These are phyloP conservation scores for Ursus arctos DNA, from an alignment of 2,113 vertebrate species.

Conservation along the genomic window DNA sequence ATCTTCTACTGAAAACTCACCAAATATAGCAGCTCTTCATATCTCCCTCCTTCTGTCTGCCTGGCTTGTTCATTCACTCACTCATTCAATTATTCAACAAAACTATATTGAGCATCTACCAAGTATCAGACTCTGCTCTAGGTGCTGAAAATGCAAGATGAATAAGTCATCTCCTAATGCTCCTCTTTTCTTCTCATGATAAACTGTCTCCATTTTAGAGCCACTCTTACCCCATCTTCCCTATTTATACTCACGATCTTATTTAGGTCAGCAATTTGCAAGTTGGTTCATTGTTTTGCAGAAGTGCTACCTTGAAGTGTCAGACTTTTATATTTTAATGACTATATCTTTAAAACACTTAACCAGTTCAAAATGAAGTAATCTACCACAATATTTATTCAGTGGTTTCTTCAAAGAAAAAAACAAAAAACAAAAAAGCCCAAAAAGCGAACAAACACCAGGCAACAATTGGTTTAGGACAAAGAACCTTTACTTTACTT, in stretches of 20 bases:
- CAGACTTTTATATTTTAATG: background rate
- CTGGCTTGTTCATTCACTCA: constrained; percentile 71
- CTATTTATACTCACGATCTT: background rate
- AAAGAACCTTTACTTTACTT: background rate
- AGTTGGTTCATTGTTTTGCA: background rate
- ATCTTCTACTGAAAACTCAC: constrained; percentile 55
- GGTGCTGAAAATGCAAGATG: constrained; percentile 19
- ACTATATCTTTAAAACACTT: constrained; percentile 5
- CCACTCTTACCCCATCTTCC: background rate
- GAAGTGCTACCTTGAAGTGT: background rate
- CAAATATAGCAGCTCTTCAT: constrained; percentile 69
- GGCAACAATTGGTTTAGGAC: background rate
- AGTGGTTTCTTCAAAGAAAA: background rate
- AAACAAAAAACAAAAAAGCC: background rate
- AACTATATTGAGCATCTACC: constrained; percentile 50
- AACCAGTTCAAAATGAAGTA: constrained; percentile 40
- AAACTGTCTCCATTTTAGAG: background rate
- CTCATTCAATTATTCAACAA: constrained; percentile 76
- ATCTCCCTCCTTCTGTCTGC: constrained; percentile 68
- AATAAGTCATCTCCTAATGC: background rate
- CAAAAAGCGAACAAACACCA: background rate
- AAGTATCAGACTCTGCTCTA: background rate
- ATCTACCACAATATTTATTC: background rate
- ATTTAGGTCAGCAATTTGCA: background rate
- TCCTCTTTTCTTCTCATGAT: background rate